Percentiles rank a stretch among this genome's conserved stretches.
Conservation (phyloP, 2,797 vertebrate genomes). For the Hoplostethus atlanticus region DNA sequence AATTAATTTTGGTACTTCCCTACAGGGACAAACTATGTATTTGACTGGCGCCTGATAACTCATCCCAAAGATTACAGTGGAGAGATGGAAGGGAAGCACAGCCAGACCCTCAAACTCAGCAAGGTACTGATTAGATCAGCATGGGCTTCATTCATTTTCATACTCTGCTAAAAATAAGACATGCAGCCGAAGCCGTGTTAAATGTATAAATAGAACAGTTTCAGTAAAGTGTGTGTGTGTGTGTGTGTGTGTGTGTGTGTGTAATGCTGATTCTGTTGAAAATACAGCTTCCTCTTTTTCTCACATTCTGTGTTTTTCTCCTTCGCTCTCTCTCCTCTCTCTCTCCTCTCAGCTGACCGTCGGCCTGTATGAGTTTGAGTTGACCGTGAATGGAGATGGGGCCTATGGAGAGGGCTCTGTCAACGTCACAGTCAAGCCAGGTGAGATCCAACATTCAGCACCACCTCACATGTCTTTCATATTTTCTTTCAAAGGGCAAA, state of each 20-base stretch:
- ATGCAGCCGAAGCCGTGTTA: constrained; percentile 3
- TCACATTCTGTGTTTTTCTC: neutral
- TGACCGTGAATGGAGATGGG: constrained; percentile 88
- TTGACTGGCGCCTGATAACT: constrained; percentile 94
- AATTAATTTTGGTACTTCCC: neutral
- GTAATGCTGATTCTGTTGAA: neutral
- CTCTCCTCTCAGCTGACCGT: constrained; percentile 89
- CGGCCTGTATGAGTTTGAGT: constrained; percentile 96
- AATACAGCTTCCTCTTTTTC: constrained; percentile 21
- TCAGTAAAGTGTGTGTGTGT: neutral
- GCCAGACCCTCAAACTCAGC: constrained; percentile 91
- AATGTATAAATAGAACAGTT: neutral
- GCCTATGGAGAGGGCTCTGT: constrained; percentile 93
- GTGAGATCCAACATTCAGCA: constrained; percentile 75
- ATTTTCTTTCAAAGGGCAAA: neutral
- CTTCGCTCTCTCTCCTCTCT: constrained; percentile 2
- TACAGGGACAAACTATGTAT: constrained; percentile 89
- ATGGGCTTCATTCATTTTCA: neutral
- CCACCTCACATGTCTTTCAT: neutral
- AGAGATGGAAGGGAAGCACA: constrained; percentile 94
- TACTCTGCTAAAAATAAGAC: constrained; percentile 15
- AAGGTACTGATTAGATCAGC: constrained; percentile 82
- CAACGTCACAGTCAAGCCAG: constrained; percentile 97
- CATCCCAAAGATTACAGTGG: constrained; percentile 95
- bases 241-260: no score